Percentiles rank a stretch among this genome's conserved stretches.
These are phyloP conservation scores for Andrena minutula DNA, from an alignment of 2,888 invertebrate species.

Conservation along the genomic window DNA sequence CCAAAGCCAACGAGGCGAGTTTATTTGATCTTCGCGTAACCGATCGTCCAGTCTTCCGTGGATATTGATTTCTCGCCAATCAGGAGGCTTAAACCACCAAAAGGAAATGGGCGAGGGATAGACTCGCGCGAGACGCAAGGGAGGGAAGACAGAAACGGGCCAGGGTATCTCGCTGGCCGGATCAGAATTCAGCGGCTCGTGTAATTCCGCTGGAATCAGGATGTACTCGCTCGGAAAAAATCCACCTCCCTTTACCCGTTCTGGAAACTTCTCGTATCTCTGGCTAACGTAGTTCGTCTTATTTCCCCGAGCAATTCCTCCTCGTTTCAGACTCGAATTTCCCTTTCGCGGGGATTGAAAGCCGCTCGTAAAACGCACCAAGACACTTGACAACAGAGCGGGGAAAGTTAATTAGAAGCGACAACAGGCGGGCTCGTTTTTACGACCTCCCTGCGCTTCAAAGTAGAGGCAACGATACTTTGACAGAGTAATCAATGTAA, in stretches of 20 bases:
- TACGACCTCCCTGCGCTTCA: neutral
- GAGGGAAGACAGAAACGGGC: slow-evolving; percentile 34
- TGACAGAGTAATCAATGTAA: neutral
- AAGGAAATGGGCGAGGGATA: slow-evolving; percentile 27
- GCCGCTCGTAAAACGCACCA: neutral
- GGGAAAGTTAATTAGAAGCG: neutral
- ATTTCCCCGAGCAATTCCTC: slow-evolving; percentile 35
- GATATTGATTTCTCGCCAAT: slow-evolving; percentile 71
- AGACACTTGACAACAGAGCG: neutral
- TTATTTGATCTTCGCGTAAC: slow-evolving; percentile 56
- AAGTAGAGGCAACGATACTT: neutral
- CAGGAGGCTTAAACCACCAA: slow-evolving; percentile 57
- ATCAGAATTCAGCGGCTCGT: slow-evolving; percentile 73
- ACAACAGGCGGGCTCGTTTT: neutral
- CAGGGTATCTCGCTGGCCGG: slow-evolving; percentile 49
- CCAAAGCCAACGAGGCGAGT: slow-evolving; percentile 49
- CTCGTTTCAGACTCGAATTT: neutral
- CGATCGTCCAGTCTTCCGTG: slow-evolving; percentile 47
- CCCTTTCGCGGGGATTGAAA: neutral
- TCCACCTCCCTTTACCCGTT: slow-evolving; percentile 36
- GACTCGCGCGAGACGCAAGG: slow-evolving; percentile 3
- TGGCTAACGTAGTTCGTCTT: slow-evolving; percentile 12
- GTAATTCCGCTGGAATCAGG: slow-evolving; percentile 75
- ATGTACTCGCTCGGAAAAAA: slow-evolving; percentile 75
- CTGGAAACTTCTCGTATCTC: slow-evolving; percentile 39